Percentiles rank a stretch among this genome's conserved stretches.
Evolutionary conservation across 2,888 invertebrate genomes (phyloP).

Genomic region (Aquatica leii): DNA sequence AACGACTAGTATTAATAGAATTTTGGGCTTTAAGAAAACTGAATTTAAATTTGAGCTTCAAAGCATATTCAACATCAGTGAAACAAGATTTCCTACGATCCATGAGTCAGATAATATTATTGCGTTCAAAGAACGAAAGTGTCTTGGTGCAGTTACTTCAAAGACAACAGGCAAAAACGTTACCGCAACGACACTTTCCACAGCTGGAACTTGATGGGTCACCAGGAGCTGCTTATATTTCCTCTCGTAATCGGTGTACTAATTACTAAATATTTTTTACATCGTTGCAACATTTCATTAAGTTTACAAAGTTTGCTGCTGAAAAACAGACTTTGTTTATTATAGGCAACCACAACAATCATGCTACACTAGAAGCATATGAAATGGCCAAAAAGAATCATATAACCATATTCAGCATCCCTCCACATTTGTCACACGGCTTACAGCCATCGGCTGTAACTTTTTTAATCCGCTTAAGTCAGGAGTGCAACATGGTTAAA

Average conservation of each 20-base stretch:
- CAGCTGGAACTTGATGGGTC: conserved; percentile 20
- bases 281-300: conserved; percentile 22
- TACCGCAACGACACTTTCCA: conserved; percentile 16
- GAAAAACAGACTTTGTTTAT: conserved; percentile 17
- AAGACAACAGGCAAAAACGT: conserved; percentile 18
- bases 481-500: neutral
- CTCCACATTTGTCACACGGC: no score
- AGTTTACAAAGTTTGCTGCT: conserved; percentile 15
- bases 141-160: conserved; percentile 19
- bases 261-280: conserved; percentile 24
- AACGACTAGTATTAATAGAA: neutral
- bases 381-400: conserved; percentile 1
- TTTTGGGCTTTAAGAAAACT: neutral
- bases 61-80: conserved; percentile 2
- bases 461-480: neutral
- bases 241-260: conserved; percentile 24
- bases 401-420: neutral
- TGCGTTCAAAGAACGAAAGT: conserved; percentile 21
- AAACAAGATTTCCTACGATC: conserved; percentile 16
- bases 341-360: conserved; percentile 13
- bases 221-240: conserved; percentile 23
- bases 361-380: conserved; percentile 12
- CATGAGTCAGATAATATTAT: conserved; percentile 23
- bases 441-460: neutral
- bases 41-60: conserved; percentile 10